Evolutionary conservation across 2,888 invertebrate genomes (phyloP), one percentile per base, ranked within the genome.

Genomic region (Esperia sulphurella): DNA sequence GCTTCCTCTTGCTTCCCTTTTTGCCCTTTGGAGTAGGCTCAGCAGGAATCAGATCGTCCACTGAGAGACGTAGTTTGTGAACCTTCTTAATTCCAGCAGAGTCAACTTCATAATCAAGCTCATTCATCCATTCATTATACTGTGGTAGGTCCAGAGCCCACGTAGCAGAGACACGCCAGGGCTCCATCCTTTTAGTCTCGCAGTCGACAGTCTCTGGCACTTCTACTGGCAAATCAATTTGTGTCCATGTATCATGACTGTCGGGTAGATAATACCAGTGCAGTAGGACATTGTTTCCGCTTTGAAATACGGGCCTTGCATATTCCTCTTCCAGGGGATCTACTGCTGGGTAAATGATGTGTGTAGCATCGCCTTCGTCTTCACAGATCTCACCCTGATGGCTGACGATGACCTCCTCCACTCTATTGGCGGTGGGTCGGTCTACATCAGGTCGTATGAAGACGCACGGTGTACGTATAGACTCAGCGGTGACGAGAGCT

Each of bases 121-220:
- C 98, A 67, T 96, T 96, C 98, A 98, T 98, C 97, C 98, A 98
- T 83, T 98, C 98, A 83, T 98, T 98, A 85, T 97, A 98, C 70
- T 96, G 95, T 71, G 98, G 97, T 61, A 97, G 91, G 81, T 98
- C 98, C 39, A 97, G 89, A 43, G 95, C 93, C 98, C 98, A 99
- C 0, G 96, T 93, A 37, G 97, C 96, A 5, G 95, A 93, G 41
- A 98, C 96, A 71, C 94, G 92, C 92, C 94, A 95, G 52, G 93
- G 91, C 50, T 93, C 93, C 0, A 90, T 74, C 6, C 92, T 92
- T 41, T 55, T 73, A 57, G 82, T 81, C 14, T 90, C 90, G 86
- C 92, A 92, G 63, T 86, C 91, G 5, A 91, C 92, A 48, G 83
- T 90, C 61, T 94, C 94, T 0, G 93, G 92, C 2, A 92, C 89